Base-by-base conservation (phyloP, 2,113 vertebrate species). In the Macroglossus sobrinus region DNA sequence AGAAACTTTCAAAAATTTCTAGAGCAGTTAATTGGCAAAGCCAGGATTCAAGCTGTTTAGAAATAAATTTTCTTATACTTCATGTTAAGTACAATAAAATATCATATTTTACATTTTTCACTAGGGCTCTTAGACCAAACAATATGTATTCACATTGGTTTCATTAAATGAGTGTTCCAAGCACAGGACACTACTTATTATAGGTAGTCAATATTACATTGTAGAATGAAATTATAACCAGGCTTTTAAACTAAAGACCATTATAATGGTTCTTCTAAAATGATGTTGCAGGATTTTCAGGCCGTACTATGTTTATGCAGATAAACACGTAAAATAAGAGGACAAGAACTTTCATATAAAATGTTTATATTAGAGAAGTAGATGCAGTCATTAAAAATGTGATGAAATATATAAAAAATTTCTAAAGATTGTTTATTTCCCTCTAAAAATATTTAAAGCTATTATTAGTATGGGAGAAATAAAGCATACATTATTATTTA, bases 331-430 rank as follows among this genome's bases (percentile, higher is more conserved):
- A 69, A n/a, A 89, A 45, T 63, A 71, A 80, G 9, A 47, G 2
- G 13, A 38, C 93, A 66, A 78, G 57, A 24, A 40, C 8, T 72
- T 93, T 93, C 13, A 38, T 71, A 53, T 16, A 53, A 24, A 8
- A 24, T n/a, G 47, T 22, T 45, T 16, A 26, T 68, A 69, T 45
- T 59, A 78, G 26, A 90, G 21, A 38, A 35, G 21, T 55, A 64
- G 30, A 66, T 82, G 3, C 13, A 94, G n/a, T 74, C 90, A 94
- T 80, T 68, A 59, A 63, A 85, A 78, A 0, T 35, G 55, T 72
- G 33, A 66, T 76, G 47, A 57, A 64, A 59, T 43, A n/a, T 13
- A 2, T 84, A 47, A 40, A 55, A 30, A 43, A 11, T 8, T 35
- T 30, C 22, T 28, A 35, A 76, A 57, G 15, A 35, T 45, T 21